These are phyloP conservation scores for Enteromius thamalakanensis DNA, from an alignment of 2,797 vertebrate species.

Conservation along the genomic window DNA sequence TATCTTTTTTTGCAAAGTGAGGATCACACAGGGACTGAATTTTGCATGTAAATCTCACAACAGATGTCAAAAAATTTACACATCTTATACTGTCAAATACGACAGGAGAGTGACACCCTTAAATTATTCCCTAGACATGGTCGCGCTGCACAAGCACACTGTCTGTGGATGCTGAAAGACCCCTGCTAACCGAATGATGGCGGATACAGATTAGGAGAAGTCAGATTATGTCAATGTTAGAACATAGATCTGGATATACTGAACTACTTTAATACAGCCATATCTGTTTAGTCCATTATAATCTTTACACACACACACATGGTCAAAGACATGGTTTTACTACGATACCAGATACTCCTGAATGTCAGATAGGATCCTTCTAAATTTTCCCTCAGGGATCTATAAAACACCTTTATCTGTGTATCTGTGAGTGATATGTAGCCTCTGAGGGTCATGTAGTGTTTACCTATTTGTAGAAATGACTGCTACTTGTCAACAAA, in stretches of 20 bases:
- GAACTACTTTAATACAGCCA: background rate
- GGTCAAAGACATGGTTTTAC: slow-evolving; percentile 32
- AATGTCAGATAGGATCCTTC: slow-evolving; percentile 26
- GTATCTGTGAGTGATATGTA: slow-evolving; percentile 20
- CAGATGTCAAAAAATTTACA: slow-evolving; percentile 26
- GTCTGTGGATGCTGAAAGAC: background rate
- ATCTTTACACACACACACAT: slow-evolving; percentile 12
- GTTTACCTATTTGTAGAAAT: background rate
- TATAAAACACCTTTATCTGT: slow-evolving; percentile 36
- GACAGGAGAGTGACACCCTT: slow-evolving; percentile 42
- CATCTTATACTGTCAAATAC: slow-evolving; percentile 31
- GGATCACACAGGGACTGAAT: slow-evolving; percentile 32
- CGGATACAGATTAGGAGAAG: slow-evolving; percentile 3
- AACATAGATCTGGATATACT: background rate
- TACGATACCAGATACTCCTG: slow-evolving; percentile 26
- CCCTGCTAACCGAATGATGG: background rate
- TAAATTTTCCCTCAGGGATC: slow-evolving; percentile 17
- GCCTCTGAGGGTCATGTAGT: background rate
- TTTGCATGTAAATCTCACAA: slow-evolving; percentile 29
- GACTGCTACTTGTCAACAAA: slow-evolving; percentile 20
- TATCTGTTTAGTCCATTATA: slow-evolving; percentile 18
- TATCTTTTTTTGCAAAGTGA: slow-evolving; percentile 30
- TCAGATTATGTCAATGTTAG: slow-evolving; percentile 17
- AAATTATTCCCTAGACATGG: slow-evolving; percentile 22
- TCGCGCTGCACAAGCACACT: background rate